Base-by-base conservation (phyloP, 2,113 vertebrate species). In the Tetraodon nigroviridis region DNA sequence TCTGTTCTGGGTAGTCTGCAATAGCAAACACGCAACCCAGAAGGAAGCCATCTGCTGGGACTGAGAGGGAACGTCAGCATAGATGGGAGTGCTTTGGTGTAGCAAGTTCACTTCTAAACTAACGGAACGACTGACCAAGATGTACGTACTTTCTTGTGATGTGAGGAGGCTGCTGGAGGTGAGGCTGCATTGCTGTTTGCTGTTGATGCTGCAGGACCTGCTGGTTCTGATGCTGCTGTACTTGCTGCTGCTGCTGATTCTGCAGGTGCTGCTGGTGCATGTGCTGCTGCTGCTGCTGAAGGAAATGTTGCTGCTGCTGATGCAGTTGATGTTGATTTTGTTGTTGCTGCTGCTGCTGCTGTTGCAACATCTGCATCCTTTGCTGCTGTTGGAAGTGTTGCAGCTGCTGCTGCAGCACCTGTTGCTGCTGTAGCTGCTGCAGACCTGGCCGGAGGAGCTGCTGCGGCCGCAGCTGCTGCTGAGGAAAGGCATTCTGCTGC, bases 1-100 rank as follows among this genome's bases (percentile, higher is more conserved):
- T 98, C 84, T 98, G 97, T 37, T 99, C 97, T 1, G 94, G 96
- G 58, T 99, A 99, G 86, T 99, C 97, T 14, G 95, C 94, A 42
- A 99, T 89, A 20, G 93, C 93, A 79, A 99, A 99, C 55, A 98
- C 92, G 66, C 97, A 99, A 50, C 96, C 95, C 52, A 96, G 70
- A 12, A 99, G 79, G 77, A 96, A 98, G 84, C 90, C 90, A 0
- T 96, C 96, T 73, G 92, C 93, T 57, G 97, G 96, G 89, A 98
- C 97, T 99, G 71, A 51, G 12, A 37, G 3, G 11, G 6, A 37
- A 37, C 12, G 4, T 37, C 32, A 37, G 12, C 12, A 37, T 37
- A 37, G 32, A 37, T 37, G 10, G 10, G 32, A 37, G 8, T 37
- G 32, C 8, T 37, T 7, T 12, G 8, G 10, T 37, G 32, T 37